These are phyloP conservation scores for Enteromius mattozi DNA, from an alignment of 2,797 vertebrate species.

Conservation along the genomic window DNA sequence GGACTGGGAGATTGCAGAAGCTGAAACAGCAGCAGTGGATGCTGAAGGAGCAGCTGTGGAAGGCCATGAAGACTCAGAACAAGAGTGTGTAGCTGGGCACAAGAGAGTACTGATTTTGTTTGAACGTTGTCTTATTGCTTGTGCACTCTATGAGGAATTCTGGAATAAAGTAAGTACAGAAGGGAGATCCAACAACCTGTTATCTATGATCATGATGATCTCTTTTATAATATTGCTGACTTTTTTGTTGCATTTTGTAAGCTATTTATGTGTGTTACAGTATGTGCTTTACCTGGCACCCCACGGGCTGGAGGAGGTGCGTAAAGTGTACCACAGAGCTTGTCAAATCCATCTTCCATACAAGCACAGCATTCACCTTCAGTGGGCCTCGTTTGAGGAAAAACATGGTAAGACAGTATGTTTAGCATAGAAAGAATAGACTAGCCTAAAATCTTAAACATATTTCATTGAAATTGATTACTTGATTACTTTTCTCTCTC, in stretches of 20 bases:
- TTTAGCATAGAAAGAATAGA: background rate
- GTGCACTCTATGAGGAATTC: conserved; percentile 87
- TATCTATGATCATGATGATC: background rate
- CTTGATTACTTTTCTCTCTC: background rate
- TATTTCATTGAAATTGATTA: background rate
- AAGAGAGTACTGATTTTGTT: conserved; percentile 81
- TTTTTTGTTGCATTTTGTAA: background rate
- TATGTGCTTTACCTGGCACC: conserved; percentile 83
- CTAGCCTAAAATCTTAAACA: background rate
- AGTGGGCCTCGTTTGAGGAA: conserved; percentile 89
- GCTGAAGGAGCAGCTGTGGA: conserved; percentile 70
- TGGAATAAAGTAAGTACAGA: conserved; percentile 81
- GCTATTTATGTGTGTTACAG: conserved; percentile 64
- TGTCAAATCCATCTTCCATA: conserved; percentile 81
- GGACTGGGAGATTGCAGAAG: conserved; percentile 81
- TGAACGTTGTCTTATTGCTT: conserved; percentile 88
- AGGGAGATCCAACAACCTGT: background rate
- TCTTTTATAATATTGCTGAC: background rate
- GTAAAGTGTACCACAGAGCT: conserved; percentile 80
- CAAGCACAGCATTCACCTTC: conserved; percentile 85
- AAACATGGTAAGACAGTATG: conserved; percentile 77
- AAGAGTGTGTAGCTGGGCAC: conserved; percentile 64
- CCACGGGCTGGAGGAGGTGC: conserved; percentile 75
- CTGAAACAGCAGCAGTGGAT: conserved; percentile 58
- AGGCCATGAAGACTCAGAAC: conserved; percentile 59